phyloP scores from a whole-genome alignment of 2,113 vertebrate genomes.

The Rutilus rutilus region DNA sequence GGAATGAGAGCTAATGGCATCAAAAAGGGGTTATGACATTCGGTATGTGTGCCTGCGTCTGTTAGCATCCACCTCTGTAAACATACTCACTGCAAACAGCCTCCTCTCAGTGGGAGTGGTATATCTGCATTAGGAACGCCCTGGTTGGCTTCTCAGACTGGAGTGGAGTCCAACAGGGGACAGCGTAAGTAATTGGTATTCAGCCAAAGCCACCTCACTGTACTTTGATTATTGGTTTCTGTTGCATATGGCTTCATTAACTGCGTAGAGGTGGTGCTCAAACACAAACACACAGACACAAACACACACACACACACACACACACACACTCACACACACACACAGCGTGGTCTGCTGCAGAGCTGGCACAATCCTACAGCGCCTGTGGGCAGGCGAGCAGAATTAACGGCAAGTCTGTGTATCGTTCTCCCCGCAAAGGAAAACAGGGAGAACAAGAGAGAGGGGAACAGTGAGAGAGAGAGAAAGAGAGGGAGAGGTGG shows the following conservation, averaged over 20 bases:
- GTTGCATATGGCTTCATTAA: conserved; percentile 35
- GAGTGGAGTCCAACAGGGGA: conserved; percentile 31
- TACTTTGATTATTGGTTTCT: conserved; percentile 32
- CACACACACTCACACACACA: conserved; percentile 1
- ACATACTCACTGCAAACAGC: conserved; percentile 6
- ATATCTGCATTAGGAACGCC: conserved; percentile 28
- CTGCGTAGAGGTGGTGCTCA: conserved; percentile 1
- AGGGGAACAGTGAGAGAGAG: neutral
- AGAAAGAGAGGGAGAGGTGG: conserved; percentile 33
- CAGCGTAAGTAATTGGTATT: conserved; percentile 1
- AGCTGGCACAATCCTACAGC: conserved; percentile 3
- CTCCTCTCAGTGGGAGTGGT: conserved; percentile 13
- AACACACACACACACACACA: neutral
- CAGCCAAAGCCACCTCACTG: conserved; percentile 32
- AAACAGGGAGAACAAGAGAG: conserved; percentile 13
- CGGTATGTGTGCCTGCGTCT: neutral
- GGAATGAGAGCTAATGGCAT: conserved; percentile 44
- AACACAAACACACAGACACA: conserved; percentile 2
- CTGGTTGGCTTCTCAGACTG: conserved; percentile 29
- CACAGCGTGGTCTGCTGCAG: conserved; percentile 7
- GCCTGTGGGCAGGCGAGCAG: conserved; percentile 34
- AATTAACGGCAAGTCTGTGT: conserved; percentile 37
- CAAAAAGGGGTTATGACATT: conserved; percentile 39
- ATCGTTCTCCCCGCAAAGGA: conserved; percentile 39
- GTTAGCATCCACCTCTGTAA: neutral